Percentiles rank a stretch among this genome's conserved stretches.
These are phyloP conservation scores for Amphiura filiformis DNA, from an alignment of 35 echinoderm and acorn worm species.

Conservation along the genomic window DNA sequence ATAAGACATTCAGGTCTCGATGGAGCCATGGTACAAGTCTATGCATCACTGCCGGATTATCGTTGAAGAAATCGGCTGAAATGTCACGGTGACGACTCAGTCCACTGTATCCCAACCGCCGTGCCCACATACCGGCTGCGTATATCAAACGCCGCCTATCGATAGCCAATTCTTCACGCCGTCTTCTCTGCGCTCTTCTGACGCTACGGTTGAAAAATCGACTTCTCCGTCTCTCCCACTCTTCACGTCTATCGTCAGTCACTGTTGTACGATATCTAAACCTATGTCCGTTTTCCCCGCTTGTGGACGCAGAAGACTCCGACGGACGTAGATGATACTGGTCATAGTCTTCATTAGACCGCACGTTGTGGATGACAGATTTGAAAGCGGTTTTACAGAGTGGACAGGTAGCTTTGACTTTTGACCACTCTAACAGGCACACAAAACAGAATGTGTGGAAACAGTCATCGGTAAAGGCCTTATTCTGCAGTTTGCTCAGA, in stretches of 20 bases:
- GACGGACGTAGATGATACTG: slow-evolving; percentile 64
- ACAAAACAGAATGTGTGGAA: slow-evolving; percentile 93
- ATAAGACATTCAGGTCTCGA: slow-evolving; percentile 72
- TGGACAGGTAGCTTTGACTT: slow-evolving; percentile 83
- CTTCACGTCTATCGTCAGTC: slow-evolving; percentile 47
- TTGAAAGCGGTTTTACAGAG: slow-evolving; percentile 92
- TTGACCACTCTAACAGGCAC: slow-evolving; percentile 90
- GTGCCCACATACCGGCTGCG: slow-evolving; percentile 51
- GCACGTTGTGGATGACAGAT: slow-evolving; percentile 93
- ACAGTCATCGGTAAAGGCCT: slow-evolving; percentile 89
- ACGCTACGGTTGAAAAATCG: slow-evolving; percentile 40
- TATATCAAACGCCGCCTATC: slow-evolving; percentile 77
- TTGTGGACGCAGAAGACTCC: neutral
- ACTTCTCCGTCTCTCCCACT: slow-evolving; percentile 50
- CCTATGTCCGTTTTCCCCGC: slow-evolving; percentile 33
- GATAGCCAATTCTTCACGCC: slow-evolving; percentile 53
- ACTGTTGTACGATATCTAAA: slow-evolving; percentile 93
- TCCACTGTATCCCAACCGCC: slow-evolving; percentile 57
- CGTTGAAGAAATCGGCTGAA: slow-evolving; percentile 69
- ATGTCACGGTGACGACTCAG: slow-evolving; percentile 75
- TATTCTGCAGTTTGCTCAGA: slow-evolving; percentile 75
- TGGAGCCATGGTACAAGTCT: slow-evolving; percentile 88
- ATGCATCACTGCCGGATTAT: slow-evolving; percentile 79
- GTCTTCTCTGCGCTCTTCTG: slow-evolving; percentile 38
- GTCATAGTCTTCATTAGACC: slow-evolving; percentile 89